Percentiles rank a stretch among this genome's conserved stretches.
Evolutionary conservation across 2,797 vertebrate genomes (phyloP).

Genomic region (Diplodus puntazzo): DNA sequence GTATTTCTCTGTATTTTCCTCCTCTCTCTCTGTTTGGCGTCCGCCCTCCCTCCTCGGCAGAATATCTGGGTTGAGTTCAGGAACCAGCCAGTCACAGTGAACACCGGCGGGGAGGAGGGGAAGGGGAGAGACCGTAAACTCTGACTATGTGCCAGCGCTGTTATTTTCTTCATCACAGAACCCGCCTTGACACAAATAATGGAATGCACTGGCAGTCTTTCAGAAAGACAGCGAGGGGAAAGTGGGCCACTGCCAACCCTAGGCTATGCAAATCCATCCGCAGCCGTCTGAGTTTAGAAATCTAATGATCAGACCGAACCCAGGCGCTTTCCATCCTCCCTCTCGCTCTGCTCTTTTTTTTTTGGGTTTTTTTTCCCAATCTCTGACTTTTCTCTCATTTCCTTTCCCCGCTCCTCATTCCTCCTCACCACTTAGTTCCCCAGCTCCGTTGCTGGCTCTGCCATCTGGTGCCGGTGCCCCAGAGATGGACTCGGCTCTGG

Average conservation of each 20-base stretch:
- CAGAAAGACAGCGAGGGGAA: constrained; percentile 75
- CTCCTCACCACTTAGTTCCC: constrained; percentile 31
- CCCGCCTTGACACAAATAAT: constrained; percentile 83
- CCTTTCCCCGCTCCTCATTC: constrained; percentile 48
- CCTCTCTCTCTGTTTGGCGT: constrained; percentile 17
- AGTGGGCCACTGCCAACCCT: constrained; percentile 84
- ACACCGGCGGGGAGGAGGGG: constrained; percentile 33
- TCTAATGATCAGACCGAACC: constrained; percentile 79
- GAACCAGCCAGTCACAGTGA: constrained; percentile 59
- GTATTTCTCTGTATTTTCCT: constrained; percentile 18
- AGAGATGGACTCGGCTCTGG: constrained; percentile 74
- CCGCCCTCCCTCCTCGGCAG: constrained; percentile 37
- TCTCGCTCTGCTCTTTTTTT: constrained; percentile 29
- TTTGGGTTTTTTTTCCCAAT: constrained; percentile 38
- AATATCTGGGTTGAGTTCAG: constrained; percentile 70
- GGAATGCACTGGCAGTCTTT: constrained; percentile 81
- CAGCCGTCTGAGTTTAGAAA: constrained; percentile 78
- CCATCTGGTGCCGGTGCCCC: constrained; percentile 79
- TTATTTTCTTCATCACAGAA: constrained; percentile 83
- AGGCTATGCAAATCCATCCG: constrained; percentile 84
- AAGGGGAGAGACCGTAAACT: constrained; percentile 55
- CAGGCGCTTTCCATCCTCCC: constrained; percentile 60
- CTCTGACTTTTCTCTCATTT: constrained; percentile 62
- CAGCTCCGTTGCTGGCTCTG: constrained; percentile 60
- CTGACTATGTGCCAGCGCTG: constrained; percentile 72